Conservation (phyloP, 1,140 invertebrate genomes). For the Lethrus apterus region DNA sequence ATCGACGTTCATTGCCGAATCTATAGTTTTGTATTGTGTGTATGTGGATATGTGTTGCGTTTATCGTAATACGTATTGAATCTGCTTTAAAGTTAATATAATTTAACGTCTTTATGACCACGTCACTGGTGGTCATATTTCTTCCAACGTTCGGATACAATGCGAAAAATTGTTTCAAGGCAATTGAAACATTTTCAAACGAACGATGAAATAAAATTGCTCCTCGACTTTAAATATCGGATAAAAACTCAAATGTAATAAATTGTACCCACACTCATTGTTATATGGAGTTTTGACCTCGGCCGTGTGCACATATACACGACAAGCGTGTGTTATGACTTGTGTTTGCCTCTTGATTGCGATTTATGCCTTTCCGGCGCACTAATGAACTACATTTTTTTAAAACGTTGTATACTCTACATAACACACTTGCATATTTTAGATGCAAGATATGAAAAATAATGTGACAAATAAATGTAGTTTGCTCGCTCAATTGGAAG, state of each 20-base stretch:
- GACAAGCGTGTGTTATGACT: conserved; percentile 24
- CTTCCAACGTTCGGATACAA: no score
- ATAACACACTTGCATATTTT: neutral
- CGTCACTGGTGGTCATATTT: no score
- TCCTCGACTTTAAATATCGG: conserved; percentile 12
- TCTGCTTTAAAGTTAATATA: no score
- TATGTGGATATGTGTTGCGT: no score
- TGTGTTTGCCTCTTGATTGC: conserved; percentile 24
- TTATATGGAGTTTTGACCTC: conserved; percentile 23
- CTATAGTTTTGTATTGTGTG: no score
- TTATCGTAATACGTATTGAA: no score
- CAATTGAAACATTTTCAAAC: conserved; percentile 12
- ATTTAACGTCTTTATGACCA: no score
- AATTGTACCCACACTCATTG: conserved; percentile 28
- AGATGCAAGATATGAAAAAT: no score
- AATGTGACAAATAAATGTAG: no score
- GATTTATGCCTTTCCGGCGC: conserved; percentile 23
- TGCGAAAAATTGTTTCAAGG: no score
- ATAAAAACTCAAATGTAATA: conserved; percentile 18
- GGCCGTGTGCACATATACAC: conserved; percentile 14
- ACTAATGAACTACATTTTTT: conserved; percentile 13
- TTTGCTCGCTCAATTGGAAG: no score
- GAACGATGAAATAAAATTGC: conserved; percentile 11
- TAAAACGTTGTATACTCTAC: neutral
- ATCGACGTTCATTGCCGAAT: no score